Conservation (phyloP, 2,888 invertebrate species). For the Sialis fuliginosa region DNA sequence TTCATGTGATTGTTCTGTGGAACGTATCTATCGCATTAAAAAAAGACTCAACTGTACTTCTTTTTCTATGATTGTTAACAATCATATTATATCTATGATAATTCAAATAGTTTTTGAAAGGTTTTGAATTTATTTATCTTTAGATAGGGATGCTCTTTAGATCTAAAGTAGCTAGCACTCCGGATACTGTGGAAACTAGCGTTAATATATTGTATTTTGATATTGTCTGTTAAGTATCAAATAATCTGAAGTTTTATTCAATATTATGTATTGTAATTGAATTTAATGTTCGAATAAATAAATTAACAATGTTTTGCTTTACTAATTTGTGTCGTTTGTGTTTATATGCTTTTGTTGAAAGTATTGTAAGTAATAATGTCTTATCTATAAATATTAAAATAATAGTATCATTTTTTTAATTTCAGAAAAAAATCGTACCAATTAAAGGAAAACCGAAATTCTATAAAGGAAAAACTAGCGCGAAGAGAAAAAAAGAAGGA, state of each 20-base stretch:
- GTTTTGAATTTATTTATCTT: too few species aligned
- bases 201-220: background rate
- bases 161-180: too few species aligned
- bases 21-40: too few species aligned
- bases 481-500: slow-evolving; percentile 56
- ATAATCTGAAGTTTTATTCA: background rate
- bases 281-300: background rate
- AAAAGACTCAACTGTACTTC: too few species aligned
- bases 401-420: slow-evolving; percentile 6
- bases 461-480: slow-evolving; percentile 53
- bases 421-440: slow-evolving; percentile 39
- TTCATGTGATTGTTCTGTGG: too few species aligned
- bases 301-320: slow-evolving; percentile 1
- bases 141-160: too few species aligned
- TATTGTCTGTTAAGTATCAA: background rate
- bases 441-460: slow-evolving; percentile 48
- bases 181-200: background rate
- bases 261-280: slow-evolving; percentile 6
- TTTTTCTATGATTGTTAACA: too few species aligned
- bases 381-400: background rate
- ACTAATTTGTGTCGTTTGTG: background rate
- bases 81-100: too few species aligned
- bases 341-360: background rate
- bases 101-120: too few species aligned
- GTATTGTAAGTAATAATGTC: too few species aligned